These are phyloP conservation scores for Heliothis virescens DNA, from an alignment of 1,140 invertebrate genomes.

Conservation along the genomic window DNA sequence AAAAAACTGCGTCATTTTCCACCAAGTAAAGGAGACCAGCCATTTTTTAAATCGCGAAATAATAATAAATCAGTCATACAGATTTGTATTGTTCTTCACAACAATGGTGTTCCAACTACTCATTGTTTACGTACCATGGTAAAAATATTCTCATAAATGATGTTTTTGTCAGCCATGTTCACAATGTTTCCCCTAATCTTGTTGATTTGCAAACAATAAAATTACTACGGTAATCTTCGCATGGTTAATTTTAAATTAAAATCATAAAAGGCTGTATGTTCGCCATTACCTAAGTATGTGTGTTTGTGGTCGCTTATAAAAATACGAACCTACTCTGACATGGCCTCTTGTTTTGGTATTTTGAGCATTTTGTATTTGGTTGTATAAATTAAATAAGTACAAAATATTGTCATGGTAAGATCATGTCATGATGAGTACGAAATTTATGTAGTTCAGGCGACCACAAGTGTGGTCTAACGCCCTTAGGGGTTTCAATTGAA, in stretches of 20 bases:
- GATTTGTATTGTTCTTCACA: slow-evolving; percentile 6
- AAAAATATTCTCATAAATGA: slow-evolving; percentile 42
- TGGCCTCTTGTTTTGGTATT: background rate
- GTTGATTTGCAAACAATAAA: slow-evolving; percentile 47
- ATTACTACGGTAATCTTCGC: slow-evolving; percentile 27
- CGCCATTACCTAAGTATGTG: background rate
- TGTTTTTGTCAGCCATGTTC: background rate
- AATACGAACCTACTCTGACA: background rate
- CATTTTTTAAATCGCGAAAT: background rate
- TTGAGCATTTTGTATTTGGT: background rate
- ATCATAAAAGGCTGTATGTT: background rate
- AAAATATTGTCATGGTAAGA: too few relatives aligned
- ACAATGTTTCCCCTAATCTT: slow-evolving; percentile 36
- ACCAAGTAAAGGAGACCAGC: background rate
- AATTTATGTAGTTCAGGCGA: too few relatives aligned
- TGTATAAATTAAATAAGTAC: too few relatives aligned
- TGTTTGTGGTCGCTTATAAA: too few relatives aligned
- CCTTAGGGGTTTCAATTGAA: too few relatives aligned
- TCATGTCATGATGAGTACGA: too few relatives aligned
- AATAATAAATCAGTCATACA: slow-evolving; percentile 13
- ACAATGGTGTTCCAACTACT: background rate
- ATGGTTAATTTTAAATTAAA: slow-evolving; percentile 19
- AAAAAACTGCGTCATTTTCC: too few relatives aligned
- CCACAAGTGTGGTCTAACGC: too few relatives aligned
- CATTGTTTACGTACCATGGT: slow-evolving; percentile 19